phyloP scores from a whole-genome alignment of 2,797 vertebrate genomes.

The Echeneis naucrates region DNA sequence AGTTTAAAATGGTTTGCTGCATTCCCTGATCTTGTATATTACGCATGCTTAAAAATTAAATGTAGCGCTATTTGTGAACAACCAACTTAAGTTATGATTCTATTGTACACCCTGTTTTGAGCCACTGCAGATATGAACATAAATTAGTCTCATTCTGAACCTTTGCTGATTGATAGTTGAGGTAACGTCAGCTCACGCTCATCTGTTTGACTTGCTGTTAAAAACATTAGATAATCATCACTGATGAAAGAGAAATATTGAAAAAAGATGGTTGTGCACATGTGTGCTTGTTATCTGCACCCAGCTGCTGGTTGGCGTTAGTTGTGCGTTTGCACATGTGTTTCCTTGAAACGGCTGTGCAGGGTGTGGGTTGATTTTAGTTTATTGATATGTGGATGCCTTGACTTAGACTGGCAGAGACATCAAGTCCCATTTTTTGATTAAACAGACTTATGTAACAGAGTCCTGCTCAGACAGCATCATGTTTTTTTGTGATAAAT shows the following conservation, averaged over 20 bases:
- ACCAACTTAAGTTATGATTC: constrained; percentile 10
- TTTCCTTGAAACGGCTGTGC: constrained; percentile 10
- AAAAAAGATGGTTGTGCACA: constrained; percentile 28
- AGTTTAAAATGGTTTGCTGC: constrained; percentile 20
- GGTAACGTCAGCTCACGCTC: constrained; percentile 53
- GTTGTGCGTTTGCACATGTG: constrained; percentile 9
- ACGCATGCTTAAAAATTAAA: constrained; percentile 1
- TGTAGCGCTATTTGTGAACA: constrained; percentile 32
- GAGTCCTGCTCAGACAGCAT: constrained; percentile 11
- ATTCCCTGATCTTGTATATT: neutral
- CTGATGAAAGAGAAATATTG: constrained; percentile 36
- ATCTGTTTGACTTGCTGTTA: constrained; percentile 47
- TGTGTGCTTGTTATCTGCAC: constrained; percentile 25
- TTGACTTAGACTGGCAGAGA: constrained; percentile 41
- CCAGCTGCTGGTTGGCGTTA: constrained; percentile 13
- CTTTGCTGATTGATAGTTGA: constrained; percentile 53
- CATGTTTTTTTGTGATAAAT: constrained; percentile 36
- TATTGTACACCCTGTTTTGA: constrained; percentile 8
- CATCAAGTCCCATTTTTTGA: constrained; percentile 10
- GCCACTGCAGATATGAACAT: constrained; percentile 43
- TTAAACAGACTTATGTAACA: constrained; percentile 64
- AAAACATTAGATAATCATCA: constrained; percentile 59
- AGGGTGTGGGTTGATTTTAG: constrained; percentile 36
- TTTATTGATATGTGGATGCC: constrained; percentile 45
- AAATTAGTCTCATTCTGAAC: constrained; percentile 16